These are phyloP conservation scores for Tiliacea aurago DNA, from an alignment of 2,888 invertebrate species.

Conservation along the genomic window DNA sequence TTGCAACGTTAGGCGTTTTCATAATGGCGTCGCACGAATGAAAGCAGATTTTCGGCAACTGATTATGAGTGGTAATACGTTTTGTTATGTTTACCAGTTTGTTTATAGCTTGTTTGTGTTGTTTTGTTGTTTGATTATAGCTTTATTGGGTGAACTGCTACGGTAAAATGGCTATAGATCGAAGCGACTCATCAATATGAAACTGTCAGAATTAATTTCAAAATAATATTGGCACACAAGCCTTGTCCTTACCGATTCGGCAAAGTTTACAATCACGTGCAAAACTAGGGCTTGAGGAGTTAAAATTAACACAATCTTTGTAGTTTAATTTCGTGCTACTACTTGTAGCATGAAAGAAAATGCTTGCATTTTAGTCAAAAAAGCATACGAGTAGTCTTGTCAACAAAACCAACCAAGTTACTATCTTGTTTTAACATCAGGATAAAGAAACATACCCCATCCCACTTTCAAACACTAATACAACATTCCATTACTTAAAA, in stretches of 20 bases:
- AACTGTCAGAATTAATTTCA: background rate
- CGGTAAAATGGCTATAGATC: background rate
- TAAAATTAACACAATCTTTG: background rate
- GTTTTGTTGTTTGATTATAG: constrained; percentile 46
- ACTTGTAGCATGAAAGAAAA: no score
- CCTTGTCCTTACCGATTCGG: no score
- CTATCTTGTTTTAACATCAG: background rate
- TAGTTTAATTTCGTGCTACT: background rate
- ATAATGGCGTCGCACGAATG: constrained; percentile 78
- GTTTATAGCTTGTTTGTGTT: constrained; percentile 70
- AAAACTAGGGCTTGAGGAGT: no score
- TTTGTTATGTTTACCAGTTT: constrained; percentile 72
- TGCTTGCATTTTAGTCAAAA: background rate
- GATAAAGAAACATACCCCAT: background rate
- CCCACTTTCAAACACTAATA: background rate
- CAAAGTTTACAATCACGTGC: no score
- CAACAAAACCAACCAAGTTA: background rate
- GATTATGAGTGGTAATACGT: constrained; percentile 79
- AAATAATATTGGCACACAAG: background rate
- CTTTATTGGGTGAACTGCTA: constrained; percentile 15
- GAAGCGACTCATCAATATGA: background rate
- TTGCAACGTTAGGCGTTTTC: constrained; percentile 77
- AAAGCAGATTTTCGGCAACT: constrained; percentile 83
- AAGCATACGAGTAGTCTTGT: background rate
- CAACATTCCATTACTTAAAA: background rate